Conservation (phyloP, 2,888 invertebrate genomes). For the Parasteatoda lunata region DNA sequence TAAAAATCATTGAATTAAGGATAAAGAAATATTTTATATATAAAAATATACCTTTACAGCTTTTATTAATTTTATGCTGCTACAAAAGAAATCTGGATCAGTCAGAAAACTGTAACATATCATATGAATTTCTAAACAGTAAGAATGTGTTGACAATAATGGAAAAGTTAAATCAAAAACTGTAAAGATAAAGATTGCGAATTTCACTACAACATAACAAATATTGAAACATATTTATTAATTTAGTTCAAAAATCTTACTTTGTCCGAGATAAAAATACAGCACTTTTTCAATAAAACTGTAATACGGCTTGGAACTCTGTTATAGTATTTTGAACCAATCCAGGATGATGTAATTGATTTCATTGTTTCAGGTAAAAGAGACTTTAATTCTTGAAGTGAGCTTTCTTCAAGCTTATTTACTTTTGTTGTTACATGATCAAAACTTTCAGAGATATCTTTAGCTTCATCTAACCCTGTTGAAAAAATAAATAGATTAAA, state of each 20-base stretch:
- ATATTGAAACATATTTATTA: too few relatives aligned
- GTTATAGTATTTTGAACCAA: slow-evolving; percentile 53
- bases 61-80: too few relatives aligned
- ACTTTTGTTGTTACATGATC: slow-evolving; percentile 10
- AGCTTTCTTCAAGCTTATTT: slow-evolving; percentile 8
- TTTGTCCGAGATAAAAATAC: slow-evolving; percentile 42
- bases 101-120: too few relatives aligned
- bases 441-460: slow-evolving; percentile 43
- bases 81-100: too few relatives aligned
- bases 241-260: slow-evolving; percentile 1
- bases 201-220: too few relatives aligned
- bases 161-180: too few relatives aligned
- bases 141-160: too few relatives aligned
- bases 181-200: too few relatives aligned
- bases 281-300: slow-evolving; percentile 40
- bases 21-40: too few relatives aligned
- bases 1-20: too few relatives aligned
- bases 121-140: too few relatives aligned
- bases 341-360: slow-evolving; percentile 40
- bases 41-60: too few relatives aligned
- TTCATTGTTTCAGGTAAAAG: slow-evolving; percentile 15
- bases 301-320: slow-evolving; percentile 48
- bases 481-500: background rate
- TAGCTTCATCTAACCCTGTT: slow-evolving; percentile 53
- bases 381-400: slow-evolving; percentile 14